These are phyloP conservation scores for Solenodon paradoxus DNA, from an alignment of 2,113 vertebrate genomes.

Conservation along the genomic window DNA sequence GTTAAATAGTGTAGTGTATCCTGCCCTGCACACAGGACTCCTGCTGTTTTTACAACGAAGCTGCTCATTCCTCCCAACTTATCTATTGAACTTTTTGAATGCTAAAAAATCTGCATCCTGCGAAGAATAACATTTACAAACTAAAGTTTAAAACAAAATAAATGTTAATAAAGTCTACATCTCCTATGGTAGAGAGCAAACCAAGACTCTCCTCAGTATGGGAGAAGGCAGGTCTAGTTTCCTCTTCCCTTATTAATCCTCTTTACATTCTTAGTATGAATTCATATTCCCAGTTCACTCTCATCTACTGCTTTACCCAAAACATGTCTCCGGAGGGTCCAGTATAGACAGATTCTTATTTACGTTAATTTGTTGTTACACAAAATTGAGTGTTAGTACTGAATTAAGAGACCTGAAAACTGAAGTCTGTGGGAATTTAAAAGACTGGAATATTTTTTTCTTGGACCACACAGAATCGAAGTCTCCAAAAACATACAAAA, in stretches of 20 bases:
- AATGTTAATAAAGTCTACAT: not conserved
- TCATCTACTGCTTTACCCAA: not conserved
- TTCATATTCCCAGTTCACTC: not conserved
- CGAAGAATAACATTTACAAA: conserved; percentile 22
- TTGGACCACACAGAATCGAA: conserved; percentile 56
- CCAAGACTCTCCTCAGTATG: not conserved
- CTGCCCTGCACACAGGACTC: not conserved
- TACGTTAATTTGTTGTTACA: conserved; percentile 33
- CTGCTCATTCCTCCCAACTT: not conserved
- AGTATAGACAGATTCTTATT: not conserved
- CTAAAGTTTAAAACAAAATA: conserved; percentile 1
- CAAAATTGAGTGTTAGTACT: conserved; percentile 34
- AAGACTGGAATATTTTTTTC: conserved; percentile 26
- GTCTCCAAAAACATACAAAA: conserved; percentile 59
- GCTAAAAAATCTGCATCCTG: not conserved
- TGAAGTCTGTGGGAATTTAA: conserved; percentile 62
- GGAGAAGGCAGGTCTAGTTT: not conserved
- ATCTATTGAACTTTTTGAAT: not conserved
- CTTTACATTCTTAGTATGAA: not conserved
- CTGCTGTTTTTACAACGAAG: not conserved
- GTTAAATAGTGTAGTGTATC: not conserved
- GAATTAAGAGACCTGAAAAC: conserved; percentile 52
- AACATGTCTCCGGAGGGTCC: not conserved
- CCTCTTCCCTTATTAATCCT: not conserved
- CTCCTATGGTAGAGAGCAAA: not conserved